Conservation (phyloP, 2,888 invertebrate species). For the Scaptomyza caliginosa region DNA sequence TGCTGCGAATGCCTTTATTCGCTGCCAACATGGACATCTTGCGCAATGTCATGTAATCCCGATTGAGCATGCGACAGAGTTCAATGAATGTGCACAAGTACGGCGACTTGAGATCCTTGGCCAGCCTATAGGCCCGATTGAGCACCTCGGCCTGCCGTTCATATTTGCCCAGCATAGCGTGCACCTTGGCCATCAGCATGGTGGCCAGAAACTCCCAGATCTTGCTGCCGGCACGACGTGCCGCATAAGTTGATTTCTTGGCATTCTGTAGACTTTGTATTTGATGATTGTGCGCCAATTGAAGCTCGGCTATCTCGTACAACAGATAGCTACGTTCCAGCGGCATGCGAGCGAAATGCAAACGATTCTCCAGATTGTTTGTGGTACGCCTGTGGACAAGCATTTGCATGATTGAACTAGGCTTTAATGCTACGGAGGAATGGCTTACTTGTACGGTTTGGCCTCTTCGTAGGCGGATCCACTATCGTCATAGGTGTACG, state of each 20-base stretch:
- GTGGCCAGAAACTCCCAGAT: slow-evolving; percentile 77
- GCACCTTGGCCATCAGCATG: slow-evolving; percentile 75
- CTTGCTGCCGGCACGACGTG: slow-evolving; percentile 66
- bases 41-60: slow-evolving; percentile 69
- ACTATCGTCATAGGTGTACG: slow-evolving; percentile 26
- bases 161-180: slow-evolving; percentile 76
- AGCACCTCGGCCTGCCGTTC: slow-evolving; percentile 77
- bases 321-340: slow-evolving; percentile 66
- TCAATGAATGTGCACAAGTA: slow-evolving; percentile 69
- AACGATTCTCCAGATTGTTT: slow-evolving; percentile 44
- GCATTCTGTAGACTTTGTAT: slow-evolving; percentile 35
- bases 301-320: slow-evolving; percentile 62
- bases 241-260: slow-evolving; percentile 56
- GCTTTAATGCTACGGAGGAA: no score
- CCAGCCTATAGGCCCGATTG: slow-evolving; percentile 63
- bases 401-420: not conserved
- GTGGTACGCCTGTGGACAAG: slow-evolving; percentile 3
- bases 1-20: slow-evolving; percentile 34
- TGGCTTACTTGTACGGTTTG: slow-evolving; percentile 35
- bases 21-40: slow-evolving; percentile 62
- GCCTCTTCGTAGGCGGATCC: slow-evolving; percentile 3
- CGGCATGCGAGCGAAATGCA: slow-evolving; percentile 53
- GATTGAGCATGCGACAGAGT: slow-evolving; percentile 70
- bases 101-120: slow-evolving; percentile 62
- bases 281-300: slow-evolving; percentile 53